Percentiles rank a stretch among this genome's conserved stretches.
These are phyloP conservation scores for Nothocercus julius DNA, from an alignment of 2,113 vertebrate species.

Conservation along the genomic window DNA sequence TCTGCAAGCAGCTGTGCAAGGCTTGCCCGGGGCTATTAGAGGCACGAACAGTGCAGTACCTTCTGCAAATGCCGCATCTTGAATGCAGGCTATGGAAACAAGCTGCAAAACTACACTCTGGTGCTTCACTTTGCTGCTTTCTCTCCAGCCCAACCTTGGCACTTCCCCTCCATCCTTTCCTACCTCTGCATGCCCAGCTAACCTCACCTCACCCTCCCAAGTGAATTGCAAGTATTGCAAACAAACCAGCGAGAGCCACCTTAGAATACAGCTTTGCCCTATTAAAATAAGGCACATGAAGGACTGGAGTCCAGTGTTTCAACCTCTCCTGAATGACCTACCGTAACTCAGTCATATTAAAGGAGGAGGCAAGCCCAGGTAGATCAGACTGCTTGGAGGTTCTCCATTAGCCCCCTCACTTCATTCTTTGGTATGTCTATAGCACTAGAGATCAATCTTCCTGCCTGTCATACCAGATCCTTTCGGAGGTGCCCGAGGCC, in stretches of 20 bases:
- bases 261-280: not conserved
- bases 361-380: not conserved
- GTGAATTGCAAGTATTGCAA: not conserved
- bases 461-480: conserved; percentile 48
- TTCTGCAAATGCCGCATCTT: not conserved
- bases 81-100: not conserved
- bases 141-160: not conserved
- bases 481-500: conserved; percentile 22
- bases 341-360: not conserved
- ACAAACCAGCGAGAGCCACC: not conserved
- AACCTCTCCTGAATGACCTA: not conserved
- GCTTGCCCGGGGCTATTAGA: not conserved
- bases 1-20: not conserved
- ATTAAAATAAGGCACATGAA: not conserved
- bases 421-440: not conserved
- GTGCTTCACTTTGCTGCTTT: not conserved
- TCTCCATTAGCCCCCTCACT: not conserved
- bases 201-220: not conserved
- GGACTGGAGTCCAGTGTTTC: not conserved
- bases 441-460: conserved; percentile 48
- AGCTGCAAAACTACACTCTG: not conserved
- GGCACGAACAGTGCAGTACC: not conserved
- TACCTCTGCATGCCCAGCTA: not conserved
- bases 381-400: not conserved
- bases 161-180: not conserved